Evolutionary conservation across 2,113 vertebrate species (phyloP).

Genomic region (Motacilla alba): DNA sequence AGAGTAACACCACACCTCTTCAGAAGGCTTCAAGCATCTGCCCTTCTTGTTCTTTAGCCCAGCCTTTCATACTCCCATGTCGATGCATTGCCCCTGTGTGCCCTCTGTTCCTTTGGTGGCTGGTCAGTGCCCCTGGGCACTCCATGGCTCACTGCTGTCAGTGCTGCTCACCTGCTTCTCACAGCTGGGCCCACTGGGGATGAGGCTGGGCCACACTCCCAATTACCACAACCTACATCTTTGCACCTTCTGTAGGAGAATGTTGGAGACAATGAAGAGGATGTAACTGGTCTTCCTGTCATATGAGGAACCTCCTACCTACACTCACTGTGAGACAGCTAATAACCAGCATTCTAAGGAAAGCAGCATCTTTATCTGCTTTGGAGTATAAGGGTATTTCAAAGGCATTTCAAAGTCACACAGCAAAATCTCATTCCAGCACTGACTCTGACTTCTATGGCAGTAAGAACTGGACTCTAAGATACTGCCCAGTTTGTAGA

Average conservation of each 20-base stretch:
- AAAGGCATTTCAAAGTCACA: not conserved
- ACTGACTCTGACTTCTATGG: not conserved
- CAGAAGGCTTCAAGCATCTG: not conserved
- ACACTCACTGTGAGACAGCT: not conserved
- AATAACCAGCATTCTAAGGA: not conserved
- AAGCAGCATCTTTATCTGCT: not conserved
- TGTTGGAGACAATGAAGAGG: not conserved
- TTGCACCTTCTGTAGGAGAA: not conserved
- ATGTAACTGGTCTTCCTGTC: not conserved
- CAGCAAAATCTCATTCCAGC: not conserved
- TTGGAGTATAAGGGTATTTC: not conserved
- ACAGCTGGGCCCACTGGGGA: not conserved
- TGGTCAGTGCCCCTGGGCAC: not conserved
- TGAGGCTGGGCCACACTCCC: not conserved
- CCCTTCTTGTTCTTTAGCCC: not conserved
- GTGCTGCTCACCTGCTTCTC: not conserved
- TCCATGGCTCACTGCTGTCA: not conserved
- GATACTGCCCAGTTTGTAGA: not conserved
- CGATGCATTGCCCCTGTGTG: not conserved
- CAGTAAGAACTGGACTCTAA: not conserved
- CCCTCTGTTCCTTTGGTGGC: not conserved
- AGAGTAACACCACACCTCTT: not conserved
- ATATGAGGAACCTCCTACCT: not conserved
- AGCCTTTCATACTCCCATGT: not conserved
- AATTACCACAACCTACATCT: not conserved